These are phyloP conservation scores for Epinephelus fuscoguttatus DNA, from an alignment of 2,113 vertebrate species.

Conservation along the genomic window DNA sequence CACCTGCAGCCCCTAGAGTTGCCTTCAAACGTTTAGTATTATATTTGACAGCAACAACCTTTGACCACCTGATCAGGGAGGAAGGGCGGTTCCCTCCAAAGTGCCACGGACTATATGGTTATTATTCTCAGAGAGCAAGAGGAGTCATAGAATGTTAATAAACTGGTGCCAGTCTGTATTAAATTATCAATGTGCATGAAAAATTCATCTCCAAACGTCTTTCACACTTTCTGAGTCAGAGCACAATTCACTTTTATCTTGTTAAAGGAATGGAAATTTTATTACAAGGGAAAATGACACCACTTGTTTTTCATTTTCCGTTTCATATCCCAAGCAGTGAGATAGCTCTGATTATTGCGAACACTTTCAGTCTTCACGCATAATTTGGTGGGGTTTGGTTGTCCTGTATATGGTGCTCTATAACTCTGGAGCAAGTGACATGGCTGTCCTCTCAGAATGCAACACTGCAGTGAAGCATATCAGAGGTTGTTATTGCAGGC, in stretches of 20 bases:
- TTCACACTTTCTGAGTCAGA: slow-evolving; percentile 81
- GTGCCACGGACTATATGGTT: slow-evolving; percentile 70
- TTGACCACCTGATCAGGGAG: slow-evolving; percentile 61
- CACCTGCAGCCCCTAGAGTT: background rate
- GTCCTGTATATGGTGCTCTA: slow-evolving; percentile 46
- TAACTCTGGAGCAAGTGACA: slow-evolving; percentile 62
- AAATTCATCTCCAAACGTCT: slow-evolving; percentile 82
- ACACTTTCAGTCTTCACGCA: slow-evolving; percentile 65
- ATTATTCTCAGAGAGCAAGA: slow-evolving; percentile 78
- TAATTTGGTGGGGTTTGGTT: slow-evolving; percentile 63
- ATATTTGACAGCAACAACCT: slow-evolving; percentile 54
- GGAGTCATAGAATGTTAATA: slow-evolving; percentile 83
- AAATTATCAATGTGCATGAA: slow-evolving; percentile 86
- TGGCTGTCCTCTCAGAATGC: slow-evolving; percentile 59
- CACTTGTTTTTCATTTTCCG: slow-evolving; percentile 82
- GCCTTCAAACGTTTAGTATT: slow-evolving; percentile 19
- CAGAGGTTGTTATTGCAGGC: slow-evolving; percentile 69
- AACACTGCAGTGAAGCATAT: slow-evolving; percentile 59
- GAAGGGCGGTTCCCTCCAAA: slow-evolving; percentile 44
- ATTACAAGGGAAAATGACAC: slow-evolving; percentile 82
- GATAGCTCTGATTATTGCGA: slow-evolving; percentile 75
- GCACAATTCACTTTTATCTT: slow-evolving; percentile 85
- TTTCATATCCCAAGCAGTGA: slow-evolving; percentile 73
- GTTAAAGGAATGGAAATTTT: slow-evolving; percentile 84
- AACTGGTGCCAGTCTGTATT: slow-evolving; percentile 82